Evolutionary conservation across 2,797 vertebrate species (phyloP).

Genomic region (Moxostoma hubbsi): DNA sequence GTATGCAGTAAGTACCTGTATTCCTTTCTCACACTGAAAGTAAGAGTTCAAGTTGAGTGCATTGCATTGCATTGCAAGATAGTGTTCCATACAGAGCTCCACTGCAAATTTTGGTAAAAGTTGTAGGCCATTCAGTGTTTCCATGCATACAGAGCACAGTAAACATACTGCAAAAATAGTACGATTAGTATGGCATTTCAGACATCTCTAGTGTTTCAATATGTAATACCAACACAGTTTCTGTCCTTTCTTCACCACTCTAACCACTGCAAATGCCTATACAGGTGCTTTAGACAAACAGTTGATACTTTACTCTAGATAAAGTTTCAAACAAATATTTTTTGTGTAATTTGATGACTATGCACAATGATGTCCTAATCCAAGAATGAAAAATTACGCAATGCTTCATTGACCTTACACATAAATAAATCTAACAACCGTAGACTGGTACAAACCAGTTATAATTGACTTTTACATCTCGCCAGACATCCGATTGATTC

Average conservation of each 20-base stretch:
- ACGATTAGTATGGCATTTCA: not conserved
- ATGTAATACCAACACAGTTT: not conserved
- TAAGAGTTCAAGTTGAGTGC: not conserved
- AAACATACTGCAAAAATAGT: not conserved
- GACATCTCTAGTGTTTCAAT: not conserved
- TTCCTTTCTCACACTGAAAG: no score
- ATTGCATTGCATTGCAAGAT: not conserved
- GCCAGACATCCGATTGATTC: slow-evolving; percentile 42
- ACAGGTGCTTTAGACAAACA: no score
- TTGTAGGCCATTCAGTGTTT: not conserved
- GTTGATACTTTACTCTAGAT: no score
- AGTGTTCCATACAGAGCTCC: no score
- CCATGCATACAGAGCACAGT: not conserved
- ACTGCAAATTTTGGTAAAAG: no score
- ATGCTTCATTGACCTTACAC: not conserved
- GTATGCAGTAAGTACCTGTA: not conserved
- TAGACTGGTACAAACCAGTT: slow-evolving; percentile 26
- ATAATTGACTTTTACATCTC: slow-evolving; percentile 25
- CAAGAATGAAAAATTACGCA: not conserved
- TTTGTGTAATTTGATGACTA: not conserved
- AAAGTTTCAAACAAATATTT: no score
- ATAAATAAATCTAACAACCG: not conserved
- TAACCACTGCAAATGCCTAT: not conserved
- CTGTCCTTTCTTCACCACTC: not conserved
- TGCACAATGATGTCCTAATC: not conserved